Percentiles rank a stretch among this genome's conserved stretches.
Conservation (phyloP, 2,888 invertebrate species). For the Pammene aurita region DNA sequence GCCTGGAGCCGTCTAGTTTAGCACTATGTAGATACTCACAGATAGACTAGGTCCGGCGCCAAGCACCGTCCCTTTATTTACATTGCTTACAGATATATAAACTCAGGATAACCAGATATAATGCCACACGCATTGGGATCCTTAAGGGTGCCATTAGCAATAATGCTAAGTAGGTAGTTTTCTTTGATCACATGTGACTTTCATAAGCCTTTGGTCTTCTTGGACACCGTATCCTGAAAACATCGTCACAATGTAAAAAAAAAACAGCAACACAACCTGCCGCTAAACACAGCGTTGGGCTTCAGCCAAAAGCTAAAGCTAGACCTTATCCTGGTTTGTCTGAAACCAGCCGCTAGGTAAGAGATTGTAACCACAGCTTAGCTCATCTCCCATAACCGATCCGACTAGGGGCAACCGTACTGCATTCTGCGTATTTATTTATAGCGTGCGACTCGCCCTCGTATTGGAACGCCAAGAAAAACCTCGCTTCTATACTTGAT, state of each 20-base stretch:
- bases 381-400: conserved; percentile 35
- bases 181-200: no score
- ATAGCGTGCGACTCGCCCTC: conserved; percentile 44
- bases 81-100: not conserved
- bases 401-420: conserved; percentile 36
- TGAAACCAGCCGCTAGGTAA: not conserved
- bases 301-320: not conserved
- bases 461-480: conserved; percentile 46
- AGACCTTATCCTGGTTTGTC: not conserved
- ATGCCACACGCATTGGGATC: no score
- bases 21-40: conserved; percentile 22
- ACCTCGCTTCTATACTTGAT: conserved; percentile 45
- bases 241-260: no score
- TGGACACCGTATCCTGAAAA: no score
- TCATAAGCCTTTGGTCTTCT: no score
- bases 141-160: no score
- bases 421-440: conserved; percentile 44
- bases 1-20: not conserved
- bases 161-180: no score
- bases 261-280: no score
- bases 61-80: not conserved
- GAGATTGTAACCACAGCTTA: not conserved
- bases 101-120: not conserved
- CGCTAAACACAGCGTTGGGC: no score
- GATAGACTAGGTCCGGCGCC: conserved; percentile 31